A percentile compares a stretch with the other conserved stretches of the same genome.
Evolutionary conservation across 2,113 vertebrate genomes (phyloP).

Genomic region (Onychostoma macrolepis): DNA sequence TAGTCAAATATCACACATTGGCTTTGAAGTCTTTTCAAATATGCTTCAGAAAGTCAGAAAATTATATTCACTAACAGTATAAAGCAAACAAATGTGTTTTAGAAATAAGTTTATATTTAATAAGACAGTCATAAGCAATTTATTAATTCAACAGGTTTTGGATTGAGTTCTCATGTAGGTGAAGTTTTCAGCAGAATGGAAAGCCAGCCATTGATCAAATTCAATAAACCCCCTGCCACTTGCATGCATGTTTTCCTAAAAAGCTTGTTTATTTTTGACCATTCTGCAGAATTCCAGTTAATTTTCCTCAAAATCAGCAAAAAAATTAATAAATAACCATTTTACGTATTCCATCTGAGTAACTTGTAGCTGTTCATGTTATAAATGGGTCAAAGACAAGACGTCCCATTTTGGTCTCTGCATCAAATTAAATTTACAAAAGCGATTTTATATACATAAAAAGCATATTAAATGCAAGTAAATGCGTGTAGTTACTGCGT

Average conservation of each 20-base stretch:
- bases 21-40: conserved; percentile 25
- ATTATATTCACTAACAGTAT: background rate
- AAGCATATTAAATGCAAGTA: no score
- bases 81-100: background rate
- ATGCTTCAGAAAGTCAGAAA: background rate
- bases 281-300: background rate
- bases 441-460: no score
- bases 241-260: background rate
- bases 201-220: background rate
- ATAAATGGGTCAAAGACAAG: no score
- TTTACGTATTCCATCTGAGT: no score
- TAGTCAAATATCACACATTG: conserved; percentile 20
- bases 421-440: no score
- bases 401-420: no score
- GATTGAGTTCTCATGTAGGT: background rate
- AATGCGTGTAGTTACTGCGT: no score
- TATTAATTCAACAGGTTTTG: background rate
- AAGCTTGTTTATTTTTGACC: background rate
- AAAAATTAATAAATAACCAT: no score
- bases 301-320: background rate
- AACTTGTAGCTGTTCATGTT: no score
- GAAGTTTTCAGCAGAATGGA: background rate
- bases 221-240: background rate
- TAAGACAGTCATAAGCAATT: background rate
- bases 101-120: background rate